Evolutionary conservation across 2,113 vertebrate genomes (phyloP), one percentile per base, ranked within the genome.

Genomic region (Columba janthina): DNA sequence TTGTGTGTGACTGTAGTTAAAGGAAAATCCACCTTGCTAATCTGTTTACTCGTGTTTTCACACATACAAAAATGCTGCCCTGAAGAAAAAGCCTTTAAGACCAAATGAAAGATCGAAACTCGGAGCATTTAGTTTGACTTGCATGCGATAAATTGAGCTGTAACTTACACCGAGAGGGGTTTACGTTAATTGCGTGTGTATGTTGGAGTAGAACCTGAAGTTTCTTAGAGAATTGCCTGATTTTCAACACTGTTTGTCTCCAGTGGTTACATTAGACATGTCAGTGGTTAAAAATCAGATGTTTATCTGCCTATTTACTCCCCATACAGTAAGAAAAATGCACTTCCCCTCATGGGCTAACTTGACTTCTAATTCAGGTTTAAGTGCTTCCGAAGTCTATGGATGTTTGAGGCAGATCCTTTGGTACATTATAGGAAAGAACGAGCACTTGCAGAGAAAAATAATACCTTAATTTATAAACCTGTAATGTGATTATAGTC

Each of bases 91-190:
- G 16, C 25, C 18, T n/a, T 28, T 10, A 5, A 44, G 46, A 7
- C 11, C 3, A 14, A 40, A n/a, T 2, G 58, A 29, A 62, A 66
- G 34, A 7, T 12, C 9, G 60, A 16, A 36, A 4, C 67, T 57
- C n/a, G 6, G 36, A 62, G n/a, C 9, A 1, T 8, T 64, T 8
- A 1, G 54, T 56, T 28, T 58, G 74, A 3, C 13, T 65, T 14
- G 11, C 5, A 4, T 2, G 1, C 1, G 36, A 2, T 1, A 15
- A 34, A 14, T 2, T 0, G 32, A 46, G 50, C 2, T n/a, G 42
- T 32, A 1, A 2, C 26, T 6, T 19, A 19, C 44, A 46, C 44
- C 19, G 1, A 0, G 5, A 3, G 3, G 3, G 62, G 48, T 85
- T n/a, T 13, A 2, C 11, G 18, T 50, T 11, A 9, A 24, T 8